Conservation (phyloP, 2,888 invertebrate species). For the Oligia strigilis region DNA sequence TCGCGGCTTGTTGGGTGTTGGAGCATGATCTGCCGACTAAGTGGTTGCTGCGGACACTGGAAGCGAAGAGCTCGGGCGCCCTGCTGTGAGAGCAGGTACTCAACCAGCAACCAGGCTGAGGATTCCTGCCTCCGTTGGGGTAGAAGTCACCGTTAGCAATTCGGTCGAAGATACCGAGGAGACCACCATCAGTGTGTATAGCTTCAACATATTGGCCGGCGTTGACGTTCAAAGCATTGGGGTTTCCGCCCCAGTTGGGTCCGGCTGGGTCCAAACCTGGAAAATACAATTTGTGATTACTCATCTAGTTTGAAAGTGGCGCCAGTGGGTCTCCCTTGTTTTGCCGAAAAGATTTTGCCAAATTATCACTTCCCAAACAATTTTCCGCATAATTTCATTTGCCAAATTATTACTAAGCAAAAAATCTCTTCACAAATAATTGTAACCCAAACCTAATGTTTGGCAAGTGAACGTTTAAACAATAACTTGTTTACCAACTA, state of each 20-base stretch:
- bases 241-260: conserved; percentile 74
- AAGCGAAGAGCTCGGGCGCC: conserved; percentile 74
- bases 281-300: not conserved
- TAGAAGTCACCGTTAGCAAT: conserved; percentile 79
- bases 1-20: conserved; percentile 68
- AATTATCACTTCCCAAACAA: no score
- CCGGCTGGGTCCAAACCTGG: conserved; percentile 79
- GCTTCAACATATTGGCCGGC: conserved; percentile 78
- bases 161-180: conserved; percentile 75
- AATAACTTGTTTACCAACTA: no score
- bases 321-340: no score
- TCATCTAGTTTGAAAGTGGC: no score
- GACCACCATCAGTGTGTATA: conserved; percentile 80
- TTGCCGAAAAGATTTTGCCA: no score
- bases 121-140: conserved; percentile 79
- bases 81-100: conserved; percentile 80
- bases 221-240: conserved; percentile 69
- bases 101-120: conserved; percentile 79
- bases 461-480: no score
- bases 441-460: no score
- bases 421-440: no score
- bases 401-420: no score
- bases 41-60: conserved; percentile 76
- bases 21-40: conserved; percentile 74
- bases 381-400: no score